Conservation (phyloP, 2,888 invertebrate genomes). For the Griposia aprilina region DNA sequence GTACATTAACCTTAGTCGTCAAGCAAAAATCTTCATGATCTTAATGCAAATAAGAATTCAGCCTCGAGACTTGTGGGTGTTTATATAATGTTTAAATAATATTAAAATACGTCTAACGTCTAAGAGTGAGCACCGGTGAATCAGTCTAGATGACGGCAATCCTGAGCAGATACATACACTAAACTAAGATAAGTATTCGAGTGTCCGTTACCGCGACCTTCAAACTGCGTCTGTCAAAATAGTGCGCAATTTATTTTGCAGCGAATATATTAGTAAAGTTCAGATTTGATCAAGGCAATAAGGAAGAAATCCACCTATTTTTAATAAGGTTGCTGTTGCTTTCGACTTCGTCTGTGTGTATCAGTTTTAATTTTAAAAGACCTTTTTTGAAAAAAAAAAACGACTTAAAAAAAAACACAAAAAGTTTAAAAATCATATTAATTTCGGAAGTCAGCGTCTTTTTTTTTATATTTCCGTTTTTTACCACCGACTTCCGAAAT, state of each 20-base stretch:
- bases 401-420: no score
- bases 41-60: slow-evolving; percentile 5
- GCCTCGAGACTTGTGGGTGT: slow-evolving; percentile 16
- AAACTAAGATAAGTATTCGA: slow-evolving; percentile 1
- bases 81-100: neutral
- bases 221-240: slow-evolving; percentile 9
- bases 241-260: neutral
- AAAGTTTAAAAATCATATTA: no score
- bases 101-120: slow-evolving; percentile 5
- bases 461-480: no score
- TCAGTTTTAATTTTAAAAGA: no score
- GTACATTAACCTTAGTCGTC: neutral
- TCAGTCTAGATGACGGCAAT: slow-evolving; percentile 46
- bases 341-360: no score
- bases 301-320: no score
- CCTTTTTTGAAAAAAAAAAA: no score
- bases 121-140: slow-evolving; percentile 16
- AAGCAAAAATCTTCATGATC: neutral
- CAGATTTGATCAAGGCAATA: no score
- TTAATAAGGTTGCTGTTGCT: neutral
- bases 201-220: slow-evolving; percentile 27
- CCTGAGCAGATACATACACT: slow-evolving; percentile 17
- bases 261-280: no score
- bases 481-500: no score
- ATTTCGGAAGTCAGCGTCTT: no score